A percentile compares a stretch with the other conserved stretches of the same genome.
Conservation (phyloP, 2,888 invertebrate genomes). For the Neocrepidodera transversa region DNA sequence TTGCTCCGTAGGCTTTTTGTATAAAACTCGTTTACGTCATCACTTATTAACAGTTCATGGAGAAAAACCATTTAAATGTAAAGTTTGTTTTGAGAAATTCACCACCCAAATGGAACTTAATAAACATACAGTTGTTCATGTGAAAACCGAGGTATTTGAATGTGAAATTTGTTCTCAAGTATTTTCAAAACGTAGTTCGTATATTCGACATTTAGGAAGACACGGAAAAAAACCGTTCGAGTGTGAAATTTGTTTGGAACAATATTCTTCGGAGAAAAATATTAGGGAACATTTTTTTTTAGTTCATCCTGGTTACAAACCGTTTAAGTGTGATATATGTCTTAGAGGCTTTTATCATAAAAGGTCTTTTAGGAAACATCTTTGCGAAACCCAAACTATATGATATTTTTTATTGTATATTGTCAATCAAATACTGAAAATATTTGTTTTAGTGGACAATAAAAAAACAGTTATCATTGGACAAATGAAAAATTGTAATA, state of each 20-base stretch:
- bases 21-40: constrained; percentile 5
- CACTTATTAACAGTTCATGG: constrained; percentile 15
- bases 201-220: constrained; percentile 13
- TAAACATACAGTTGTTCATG: constrained; percentile 8
- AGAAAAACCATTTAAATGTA: constrained; percentile 18
- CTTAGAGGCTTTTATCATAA: constrained; percentile 16
- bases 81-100: constrained; percentile 10
- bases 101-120: constrained; percentile 5
- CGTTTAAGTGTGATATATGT: constrained; percentile 13
- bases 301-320: constrained; percentile 12
- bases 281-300: constrained; percentile 12
- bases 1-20: constrained; percentile 11
- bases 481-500: too few relatives aligned
- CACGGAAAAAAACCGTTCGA: constrained; percentile 13
- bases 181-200: constrained; percentile 10
- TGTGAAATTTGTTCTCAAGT: constrained; percentile 7
- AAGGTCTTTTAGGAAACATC: constrained; percentile 12
- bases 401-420: not conserved
- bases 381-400: constrained; percentile 3
- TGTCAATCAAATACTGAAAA: too few relatives aligned
- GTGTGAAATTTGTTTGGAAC: constrained; percentile 11
- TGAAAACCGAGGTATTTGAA: not conserved
- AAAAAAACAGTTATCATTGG: too few relatives aligned
- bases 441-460: too few relatives aligned
- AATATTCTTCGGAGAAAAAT: constrained; percentile 11